A percentile compares a stretch with the other conserved stretches of the same genome.
Evolutionary conservation across 2,113 vertebrate genomes (phyloP).

Genomic region (Irena cyanogastra): DNA sequence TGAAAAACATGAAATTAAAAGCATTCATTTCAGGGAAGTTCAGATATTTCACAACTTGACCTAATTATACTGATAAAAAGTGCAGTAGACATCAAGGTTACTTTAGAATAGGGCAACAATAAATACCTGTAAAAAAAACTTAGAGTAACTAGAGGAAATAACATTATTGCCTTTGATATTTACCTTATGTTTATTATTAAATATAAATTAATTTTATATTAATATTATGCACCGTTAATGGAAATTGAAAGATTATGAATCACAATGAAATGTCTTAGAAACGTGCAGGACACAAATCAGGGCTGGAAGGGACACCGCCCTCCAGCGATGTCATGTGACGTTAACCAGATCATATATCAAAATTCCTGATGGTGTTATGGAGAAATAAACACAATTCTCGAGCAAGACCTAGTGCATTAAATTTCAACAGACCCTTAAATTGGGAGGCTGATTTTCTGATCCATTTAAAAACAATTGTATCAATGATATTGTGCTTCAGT

Average conservation of each 20-base stretch:
- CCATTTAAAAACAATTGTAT: neutral
- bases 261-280: neutral
- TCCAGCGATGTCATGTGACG: neutral
- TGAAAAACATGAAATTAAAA: neutral
- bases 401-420: neutral
- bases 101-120: neutral
- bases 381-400: neutral
- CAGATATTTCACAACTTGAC: neutral
- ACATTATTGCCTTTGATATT: neutral
- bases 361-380: neutral
- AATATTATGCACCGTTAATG: neutral
- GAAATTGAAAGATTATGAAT: neutral
- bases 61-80: neutral
- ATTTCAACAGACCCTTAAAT: neutral
- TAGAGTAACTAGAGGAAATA: neutral
- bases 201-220: neutral
- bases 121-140: neutral
- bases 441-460: neutral
- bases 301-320: neutral
- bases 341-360: neutral
- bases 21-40: neutral
- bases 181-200: neutral
- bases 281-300: neutral
- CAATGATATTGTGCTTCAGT: neutral
- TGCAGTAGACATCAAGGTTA: neutral